phyloP scores from a whole-genome alignment of 2,888 invertebrate genomes.

The Teinopalpus imperialis region DNA sequence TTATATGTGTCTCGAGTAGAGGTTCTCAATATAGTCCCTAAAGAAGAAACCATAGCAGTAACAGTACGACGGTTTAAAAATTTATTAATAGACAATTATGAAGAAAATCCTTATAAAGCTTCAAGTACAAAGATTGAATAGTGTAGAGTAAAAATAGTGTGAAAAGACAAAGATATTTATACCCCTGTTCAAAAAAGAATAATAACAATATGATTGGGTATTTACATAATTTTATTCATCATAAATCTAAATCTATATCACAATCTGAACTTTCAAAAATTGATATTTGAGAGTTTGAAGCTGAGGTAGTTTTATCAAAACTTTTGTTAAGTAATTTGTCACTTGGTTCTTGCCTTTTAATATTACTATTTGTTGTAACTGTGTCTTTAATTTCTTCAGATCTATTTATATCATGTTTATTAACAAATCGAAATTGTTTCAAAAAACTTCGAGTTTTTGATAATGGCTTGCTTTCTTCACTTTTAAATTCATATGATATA shows the following conservation, averaged over 20 bases:
- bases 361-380: slow-evolving; percentile 32
- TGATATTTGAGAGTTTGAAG: slow-evolving; percentile 63
- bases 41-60: slow-evolving; percentile 81
- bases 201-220: slow-evolving; percentile 5
- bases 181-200: no score
- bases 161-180: no score
- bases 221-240: slow-evolving; percentile 21
- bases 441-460: slow-evolving; percentile 47
- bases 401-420: slow-evolving; percentile 55
- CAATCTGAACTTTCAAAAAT: slow-evolving; percentile 77
- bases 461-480: slow-evolving; percentile 26
- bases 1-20: slow-evolving; percentile 86
- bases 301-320: slow-evolving; percentile 32
- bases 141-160: slow-evolving; percentile 26
- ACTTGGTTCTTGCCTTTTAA: slow-evolving; percentile 37
- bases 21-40: slow-evolving; percentile 77
- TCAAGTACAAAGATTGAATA: slow-evolving; percentile 36
- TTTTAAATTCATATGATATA: neutral
- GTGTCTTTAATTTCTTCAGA: slow-evolving; percentile 41
- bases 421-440: slow-evolving; percentile 58
- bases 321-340: slow-evolving; percentile 33
- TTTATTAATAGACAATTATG: slow-evolving; percentile 88
- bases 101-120: slow-evolving; percentile 72
- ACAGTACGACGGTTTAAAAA: slow-evolving; percentile 86
- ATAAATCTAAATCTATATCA: slow-evolving; percentile 77